A percentile compares a stretch with the other conserved stretches of the same genome.
Evolutionary conservation across 2,888 invertebrate genomes (phyloP).

Genomic region (Ichneumoninae sp.): DNA sequence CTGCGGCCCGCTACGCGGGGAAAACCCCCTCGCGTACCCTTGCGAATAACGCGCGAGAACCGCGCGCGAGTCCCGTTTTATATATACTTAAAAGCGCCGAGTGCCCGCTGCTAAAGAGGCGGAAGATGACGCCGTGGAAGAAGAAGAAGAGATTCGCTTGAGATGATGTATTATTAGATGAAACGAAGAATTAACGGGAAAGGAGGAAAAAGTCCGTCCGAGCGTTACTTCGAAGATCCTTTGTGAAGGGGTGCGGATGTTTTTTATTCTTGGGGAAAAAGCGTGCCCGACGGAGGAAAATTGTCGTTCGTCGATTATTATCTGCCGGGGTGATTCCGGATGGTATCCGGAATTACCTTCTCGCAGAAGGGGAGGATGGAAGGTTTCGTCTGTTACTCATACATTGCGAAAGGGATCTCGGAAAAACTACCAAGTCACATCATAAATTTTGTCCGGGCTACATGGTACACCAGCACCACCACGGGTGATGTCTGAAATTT

Average conservation of each 20-base stretch:
- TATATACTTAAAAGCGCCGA: conserved; percentile 31
- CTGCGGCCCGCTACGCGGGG: conserved; percentile 39
- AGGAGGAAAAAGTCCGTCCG: background rate
- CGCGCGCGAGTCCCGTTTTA: background rate
- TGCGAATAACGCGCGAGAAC: conserved; percentile 33
- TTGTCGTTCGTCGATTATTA: background rate
- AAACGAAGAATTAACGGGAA: background rate
- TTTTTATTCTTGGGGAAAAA: background rate
- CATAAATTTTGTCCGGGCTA: no score
- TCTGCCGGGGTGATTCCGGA: background rate
- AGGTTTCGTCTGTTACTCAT: background rate
- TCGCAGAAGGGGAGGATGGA: background rate
- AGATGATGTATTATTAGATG: conserved; percentile 24
- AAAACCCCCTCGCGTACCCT: conserved; percentile 18
- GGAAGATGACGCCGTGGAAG: conserved; percentile 51
- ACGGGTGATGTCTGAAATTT: no score
- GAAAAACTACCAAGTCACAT: no score
- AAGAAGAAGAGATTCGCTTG: conserved; percentile 44
- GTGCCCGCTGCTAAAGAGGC: conserved; percentile 44
- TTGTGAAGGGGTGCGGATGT: background rate
- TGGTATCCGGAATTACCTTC: background rate
- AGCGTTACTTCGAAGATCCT: background rate
- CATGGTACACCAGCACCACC: no score
- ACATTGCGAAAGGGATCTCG: no score
- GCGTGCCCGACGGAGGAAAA: background rate